These are phyloP conservation scores for Leucoraja ocellata DNA, from an alignment of 2,797 vertebrate genomes.

Conservation along the genomic window DNA sequence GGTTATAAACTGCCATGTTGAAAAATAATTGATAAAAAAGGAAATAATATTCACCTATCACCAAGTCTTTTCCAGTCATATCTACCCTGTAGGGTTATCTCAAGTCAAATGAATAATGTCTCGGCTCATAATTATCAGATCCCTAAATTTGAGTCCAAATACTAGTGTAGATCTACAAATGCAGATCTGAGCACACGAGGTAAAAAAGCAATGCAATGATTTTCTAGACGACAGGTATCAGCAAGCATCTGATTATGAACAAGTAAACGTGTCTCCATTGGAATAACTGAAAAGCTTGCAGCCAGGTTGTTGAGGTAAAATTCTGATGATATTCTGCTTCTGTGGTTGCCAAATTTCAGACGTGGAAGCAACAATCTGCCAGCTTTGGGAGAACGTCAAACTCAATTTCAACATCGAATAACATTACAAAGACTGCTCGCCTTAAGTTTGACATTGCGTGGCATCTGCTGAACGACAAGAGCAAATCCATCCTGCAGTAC, in stretches of 20 bases:
- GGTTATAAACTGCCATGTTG: too few species aligned
- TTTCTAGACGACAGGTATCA: not conserved
- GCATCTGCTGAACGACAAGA: constrained; percentile 70
- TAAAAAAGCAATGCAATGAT: not conserved
- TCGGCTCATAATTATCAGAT: too few species aligned
- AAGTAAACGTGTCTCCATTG: not conserved
- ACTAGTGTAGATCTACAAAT: not conserved
- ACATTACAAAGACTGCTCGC: constrained; percentile 48
- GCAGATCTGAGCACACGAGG: not conserved
- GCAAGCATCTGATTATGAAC: not conserved
- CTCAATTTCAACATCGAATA: not conserved
- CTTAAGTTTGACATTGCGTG: constrained; percentile 63
- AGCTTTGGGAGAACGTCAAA: not conserved
- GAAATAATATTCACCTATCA: too few species aligned
- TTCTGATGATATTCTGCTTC: not conserved
- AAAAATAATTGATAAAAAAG: too few species aligned
- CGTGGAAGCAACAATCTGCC: not conserved
- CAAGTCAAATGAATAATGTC: not conserved
- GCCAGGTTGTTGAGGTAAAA: not conserved
- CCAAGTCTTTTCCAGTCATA: not conserved
- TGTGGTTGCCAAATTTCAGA: not conserved
- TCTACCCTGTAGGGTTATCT: not conserved
- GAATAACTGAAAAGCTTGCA: not conserved
- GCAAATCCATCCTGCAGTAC: constrained; percentile 65
- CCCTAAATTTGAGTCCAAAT: too few species aligned